Base-by-base conservation (phyloP, 2,113 vertebrate genomes). In the Varanus salvator region DNA sequence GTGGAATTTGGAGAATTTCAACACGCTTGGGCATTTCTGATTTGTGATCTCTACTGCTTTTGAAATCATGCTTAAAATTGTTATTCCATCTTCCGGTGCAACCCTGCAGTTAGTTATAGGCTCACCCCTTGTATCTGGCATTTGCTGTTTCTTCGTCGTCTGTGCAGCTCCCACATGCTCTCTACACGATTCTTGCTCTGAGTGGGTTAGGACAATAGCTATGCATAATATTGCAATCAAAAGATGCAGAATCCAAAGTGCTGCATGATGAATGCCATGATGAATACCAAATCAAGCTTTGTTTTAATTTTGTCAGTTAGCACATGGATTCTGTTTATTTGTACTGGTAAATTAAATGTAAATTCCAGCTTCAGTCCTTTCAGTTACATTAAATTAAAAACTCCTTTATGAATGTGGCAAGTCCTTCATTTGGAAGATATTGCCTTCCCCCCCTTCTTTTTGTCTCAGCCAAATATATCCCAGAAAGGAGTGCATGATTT, bases 401-500 rank as follows among this genome's bases (percentile, higher is more conserved):
- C 83, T 91, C 69, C 14, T 91, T 91, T 86, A 25, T 21, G 87
- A 92, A 91, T 87, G 57, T 7, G 0, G 60, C 76, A 34, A 76
- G 8, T 90, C 90, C 3, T 3, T 94, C 12, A 92, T 90, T 83
- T 85, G 87, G 76, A 78, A 69, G 6, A 27, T 93, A 76, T 77
- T 91, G 91, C 85, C 57, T n/a, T 12, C 3, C 66, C 91, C 1
- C 17, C 21, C 8, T 25, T 3, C 48, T 21, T 94, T 68, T 31
- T 94, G 91, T 92, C 27, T 68, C 44, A 68, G 50, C 54, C 81
- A n/a, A 93, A 92, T 83, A 54, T 89, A 86, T 82, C 86, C 60
- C 91, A 90, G 91, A 91, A 91, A 91, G 90, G 72, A 91, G 90
- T 57, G 91, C 93, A 72, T 83, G 71, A 72, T 81, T 94, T 93